Conservation (phyloP, 2,797 vertebrate genomes). For the Scomberomorus guttatus region DNA sequence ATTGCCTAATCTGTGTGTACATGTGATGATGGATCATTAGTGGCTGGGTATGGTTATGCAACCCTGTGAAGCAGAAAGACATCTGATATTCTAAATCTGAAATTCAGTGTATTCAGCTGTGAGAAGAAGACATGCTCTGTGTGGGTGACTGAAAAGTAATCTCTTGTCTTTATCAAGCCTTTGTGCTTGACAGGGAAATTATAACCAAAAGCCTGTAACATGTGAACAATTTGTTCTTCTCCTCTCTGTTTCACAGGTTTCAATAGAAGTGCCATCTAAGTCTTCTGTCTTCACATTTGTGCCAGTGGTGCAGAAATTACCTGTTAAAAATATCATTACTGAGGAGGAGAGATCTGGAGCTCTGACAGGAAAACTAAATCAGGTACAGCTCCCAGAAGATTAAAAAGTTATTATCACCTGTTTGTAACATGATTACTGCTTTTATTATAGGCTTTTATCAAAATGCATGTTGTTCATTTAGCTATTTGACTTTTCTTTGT, state of each 20-base stretch:
- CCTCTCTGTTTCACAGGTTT: slow-evolving; percentile 81
- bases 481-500: neutral
- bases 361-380: slow-evolving; percentile 36
- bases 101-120: slow-evolving; percentile 4
- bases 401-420: neutral
- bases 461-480: neutral
- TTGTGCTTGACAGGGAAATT: neutral
- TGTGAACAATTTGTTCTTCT: neutral
- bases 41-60: neutral
- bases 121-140: neutral
- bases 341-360: slow-evolving; percentile 37
- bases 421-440: neutral
- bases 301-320: slow-evolving; percentile 87
- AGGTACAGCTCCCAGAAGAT: slow-evolving; percentile 64
- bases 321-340: slow-evolving; percentile 76
- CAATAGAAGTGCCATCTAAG: slow-evolving; percentile 78
- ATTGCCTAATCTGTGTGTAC: slow-evolving; percentile 38
- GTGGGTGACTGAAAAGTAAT: neutral
- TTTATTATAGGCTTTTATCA: neutral
- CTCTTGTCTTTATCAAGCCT: neutral
- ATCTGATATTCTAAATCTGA: neutral
- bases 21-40: slow-evolving; percentile 46
- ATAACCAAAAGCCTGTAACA: neutral
- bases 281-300: slow-evolving; percentile 88
- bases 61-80: slow-evolving; percentile 6